Base-by-base conservation (phyloP, 2,113 vertebrate species). In the Todiramphus saurophagus region DNA sequence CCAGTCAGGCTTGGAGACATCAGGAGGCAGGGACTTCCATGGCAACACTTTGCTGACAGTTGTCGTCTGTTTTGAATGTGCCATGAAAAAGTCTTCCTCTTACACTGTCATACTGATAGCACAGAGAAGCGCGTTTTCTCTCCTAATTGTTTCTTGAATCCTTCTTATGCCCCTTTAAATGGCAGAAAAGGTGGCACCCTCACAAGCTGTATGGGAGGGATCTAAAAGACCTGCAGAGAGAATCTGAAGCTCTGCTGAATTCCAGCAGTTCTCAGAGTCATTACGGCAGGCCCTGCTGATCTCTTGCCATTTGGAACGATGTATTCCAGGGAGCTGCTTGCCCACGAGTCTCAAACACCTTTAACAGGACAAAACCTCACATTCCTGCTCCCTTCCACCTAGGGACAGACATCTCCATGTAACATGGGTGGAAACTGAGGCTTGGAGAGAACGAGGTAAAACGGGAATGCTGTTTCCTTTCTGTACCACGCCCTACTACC, bases 1-100 rank as follows among this genome's bases (percentile, higher is more conserved):
- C 41, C 2, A 0, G 31, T 12, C 1, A 2, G 51, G 28, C 51
- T 58, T 1, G 0, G 27, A 37, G 33, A 35, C 21, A 7, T 1
- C 3, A 2, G 9, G 83, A n/a, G 14, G 48, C 50, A 39, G 53
- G 23, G 50, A 66, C 27, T 20, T 89, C 53, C 25, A 23, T 35
- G 10, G 78, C 69, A 83, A 46, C 0, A 3, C n/a, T 56, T n/a
- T 4, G 1, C 14, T 23, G 24, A 70, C 30, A 24, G 39, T 31
- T 35, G 55, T 39, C 6, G 1, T 43, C 55, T 30, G 9, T n/a
- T 82, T 43, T 59, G 21, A 82, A 67, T 1, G 15, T 4, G 1
- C 18, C 41, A 31, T 16, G 18, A 51, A 80, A 44, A 50, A 31
- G 21, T 11, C 39, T 35, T 28, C 28, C 37, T 86, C 58, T 48